Base-by-base conservation (phyloP, 2,113 vertebrate species). In the Pundamilia nyererei region DNA sequence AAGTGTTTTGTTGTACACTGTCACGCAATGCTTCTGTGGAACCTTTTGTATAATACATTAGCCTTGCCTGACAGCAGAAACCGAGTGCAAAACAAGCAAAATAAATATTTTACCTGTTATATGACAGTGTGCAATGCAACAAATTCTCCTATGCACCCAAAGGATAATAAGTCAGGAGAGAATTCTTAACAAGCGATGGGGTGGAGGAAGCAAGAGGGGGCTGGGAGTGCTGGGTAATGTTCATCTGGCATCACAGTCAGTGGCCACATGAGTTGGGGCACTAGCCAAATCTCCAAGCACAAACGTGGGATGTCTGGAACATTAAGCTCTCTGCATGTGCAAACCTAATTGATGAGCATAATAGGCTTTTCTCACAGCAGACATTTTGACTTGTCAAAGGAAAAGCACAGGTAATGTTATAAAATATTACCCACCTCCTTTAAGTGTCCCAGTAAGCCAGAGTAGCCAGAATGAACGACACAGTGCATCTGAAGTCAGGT, bases 1-100 rank as follows among this genome's bases (percentile, higher is more conserved):
- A 93, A 91, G 87, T 29, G 70, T 86, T 94, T 84, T 83, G 88
- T 90, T 90, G 81, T 85, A 89, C 80, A 83, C 54, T 90, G 86
- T 62, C 86, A 85, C 54, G 60, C 82, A 81, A 84, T 60, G 87
- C 90, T 81, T 83, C 81, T 87, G 87, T 58, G 65, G 65, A 70
- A 88, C 47, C 11, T 55, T 83, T 53, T 88, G 80, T 77, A 85
- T 92, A 92, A 92, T 90, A 85, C 65, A 92, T 92, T 85, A 90
- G 65, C 86, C 51, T 79, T 33, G 3, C 55, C 62, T 88, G 91
- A 80, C 89, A 93, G 81, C 86, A 79, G 83, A 81, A 65, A 88
- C 84, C 9, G 2, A 90, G 81, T 80, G 88, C 53, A 87, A 92
- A 92, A 87, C 79, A 72, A 89, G 77, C 85, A 82, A 85, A 93